A percentile compares a stretch with the other conserved stretches of the same genome.
Evolutionary conservation across 2,888 invertebrate species (phyloP).

Genomic region (Ichneumoninae sp.): DNA sequence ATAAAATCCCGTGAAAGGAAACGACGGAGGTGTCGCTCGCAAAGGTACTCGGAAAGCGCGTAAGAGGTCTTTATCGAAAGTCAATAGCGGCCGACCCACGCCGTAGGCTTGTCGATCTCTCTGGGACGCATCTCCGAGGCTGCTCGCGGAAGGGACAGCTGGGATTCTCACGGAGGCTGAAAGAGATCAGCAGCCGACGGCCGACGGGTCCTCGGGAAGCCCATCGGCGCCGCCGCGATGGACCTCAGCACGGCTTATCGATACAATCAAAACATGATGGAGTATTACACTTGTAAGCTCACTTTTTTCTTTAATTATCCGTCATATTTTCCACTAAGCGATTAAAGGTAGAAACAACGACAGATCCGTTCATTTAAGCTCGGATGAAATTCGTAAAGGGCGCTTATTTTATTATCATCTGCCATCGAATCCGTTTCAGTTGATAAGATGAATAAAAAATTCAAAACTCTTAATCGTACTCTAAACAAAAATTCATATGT

Average conservation of each 20-base stretch:
- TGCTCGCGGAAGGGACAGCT: conserved; percentile 46
- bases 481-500: not conserved
- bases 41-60: conserved; percentile 65
- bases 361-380: not conserved
- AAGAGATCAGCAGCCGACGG: conserved; percentile 76
- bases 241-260: conserved; percentile 97
- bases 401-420: not conserved
- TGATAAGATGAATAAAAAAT: not conserved
- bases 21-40: conserved; percentile 17
- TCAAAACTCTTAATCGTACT: not conserved
- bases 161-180: conserved; percentile 23
- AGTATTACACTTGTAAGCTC: conserved; percentile 97
- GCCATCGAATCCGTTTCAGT: not conserved
- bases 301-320: conserved; percentile 16
- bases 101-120: conserved; percentile 16
- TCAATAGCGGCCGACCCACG: conserved; percentile 71
- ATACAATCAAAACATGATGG: conserved; percentile 99
- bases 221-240: conserved; percentile 87
- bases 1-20: conserved; percentile 41
- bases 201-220: conserved; percentile 74
- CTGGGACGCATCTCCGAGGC: conserved; percentile 10
- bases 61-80: conserved; percentile 74
- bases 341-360: not conserved
- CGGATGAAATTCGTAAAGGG: not conserved
- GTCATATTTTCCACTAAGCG: not conserved